A percentile compares a stretch with the other conserved stretches of the same genome.
These are phyloP conservation scores for Oreochromis grahami DNA, from an alignment of 2,797 vertebrate genomes.

Conservation along the genomic window DNA sequence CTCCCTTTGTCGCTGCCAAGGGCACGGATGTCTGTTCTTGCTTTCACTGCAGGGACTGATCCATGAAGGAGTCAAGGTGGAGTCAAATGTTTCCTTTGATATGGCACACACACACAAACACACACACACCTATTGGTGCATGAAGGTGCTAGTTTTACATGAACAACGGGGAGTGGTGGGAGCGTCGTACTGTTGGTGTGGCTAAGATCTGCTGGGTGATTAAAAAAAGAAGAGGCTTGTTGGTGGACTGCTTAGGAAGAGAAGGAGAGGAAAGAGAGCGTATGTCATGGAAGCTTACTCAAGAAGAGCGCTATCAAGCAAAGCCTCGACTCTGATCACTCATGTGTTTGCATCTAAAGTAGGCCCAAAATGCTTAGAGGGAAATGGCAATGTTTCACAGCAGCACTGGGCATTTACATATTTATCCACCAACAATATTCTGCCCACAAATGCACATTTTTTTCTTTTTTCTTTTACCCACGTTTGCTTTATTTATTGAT, in stretches of 20 bases:
- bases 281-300: constrained; percentile 46
- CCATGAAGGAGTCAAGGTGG: constrained; percentile 40
- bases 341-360: constrained; percentile 66
- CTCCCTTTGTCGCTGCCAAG: constrained; percentile 50
- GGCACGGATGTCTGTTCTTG: constrained; percentile 39
- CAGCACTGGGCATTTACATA: constrained; percentile 65
- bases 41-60: constrained; percentile 27
- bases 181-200: constrained; percentile 9
- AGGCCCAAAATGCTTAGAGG: constrained; percentile 58
- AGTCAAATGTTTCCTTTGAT: constrained; percentile 42
- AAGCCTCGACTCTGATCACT: constrained; percentile 56
- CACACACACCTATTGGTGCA: background rate
- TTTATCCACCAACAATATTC: constrained; percentile 56
- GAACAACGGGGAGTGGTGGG: constrained; percentile 13
- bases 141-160: constrained; percentile 20
- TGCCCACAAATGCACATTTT: constrained; percentile 31
- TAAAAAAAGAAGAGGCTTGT: constrained; percentile 1
- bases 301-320: constrained; percentile 42
- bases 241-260: constrained; percentile 31
- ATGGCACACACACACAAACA: background rate
- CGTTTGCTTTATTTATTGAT: constrained; percentile 63
- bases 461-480: background rate
- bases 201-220: background rate
- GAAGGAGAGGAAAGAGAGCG: background rate
- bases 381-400: constrained; percentile 51